Evolutionary conservation across 2,797 vertebrate genomes (phyloP).

Genomic region (Ambastaia sidthimunki): DNA sequence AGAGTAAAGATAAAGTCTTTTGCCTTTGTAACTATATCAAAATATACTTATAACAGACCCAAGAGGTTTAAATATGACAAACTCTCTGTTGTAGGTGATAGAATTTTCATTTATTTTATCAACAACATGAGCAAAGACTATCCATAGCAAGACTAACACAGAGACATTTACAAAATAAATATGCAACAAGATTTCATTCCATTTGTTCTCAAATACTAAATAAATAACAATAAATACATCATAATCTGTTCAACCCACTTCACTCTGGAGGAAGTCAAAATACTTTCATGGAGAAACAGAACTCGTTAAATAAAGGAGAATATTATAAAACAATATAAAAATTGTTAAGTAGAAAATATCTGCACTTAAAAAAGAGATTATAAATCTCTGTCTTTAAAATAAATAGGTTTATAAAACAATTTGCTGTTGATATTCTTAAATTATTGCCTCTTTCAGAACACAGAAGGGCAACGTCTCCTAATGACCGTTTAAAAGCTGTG

Average conservation of each 20-base stretch:
- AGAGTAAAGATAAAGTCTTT: too few relatives aligned
- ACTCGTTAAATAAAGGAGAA: conserved; percentile 79
- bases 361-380: conserved; percentile 87
- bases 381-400: conserved; percentile 97
- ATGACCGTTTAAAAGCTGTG: conserved; percentile 75
- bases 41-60: background rate
- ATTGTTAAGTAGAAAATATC: conserved; percentile 98
- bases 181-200: conserved; percentile 88
- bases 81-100: conserved; percentile 53
- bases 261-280: conserved; percentile 85
- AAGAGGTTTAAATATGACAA: conserved; percentile 13
- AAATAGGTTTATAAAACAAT: conserved; percentile 99
- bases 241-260: conserved; percentile 77
- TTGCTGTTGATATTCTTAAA: conserved; percentile 86
- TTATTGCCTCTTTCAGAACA: conserved; percentile 84
- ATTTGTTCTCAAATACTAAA: conserved; percentile 91
- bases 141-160: conserved; percentile 80
- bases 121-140: conserved; percentile 80
- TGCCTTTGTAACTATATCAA: background rate
- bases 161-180: conserved; percentile 94
- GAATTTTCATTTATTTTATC: conserved; percentile 85
- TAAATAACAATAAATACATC: conserved; percentile 89
- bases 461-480: conserved; percentile 75
- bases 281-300: conserved; percentile 80
- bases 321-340: conserved; percentile 92